A percentile compares a stretch with the other conserved stretches of the same genome.
Conservation (phyloP, 1,140 invertebrate genomes). For the Agraylea sexmaculata region DNA sequence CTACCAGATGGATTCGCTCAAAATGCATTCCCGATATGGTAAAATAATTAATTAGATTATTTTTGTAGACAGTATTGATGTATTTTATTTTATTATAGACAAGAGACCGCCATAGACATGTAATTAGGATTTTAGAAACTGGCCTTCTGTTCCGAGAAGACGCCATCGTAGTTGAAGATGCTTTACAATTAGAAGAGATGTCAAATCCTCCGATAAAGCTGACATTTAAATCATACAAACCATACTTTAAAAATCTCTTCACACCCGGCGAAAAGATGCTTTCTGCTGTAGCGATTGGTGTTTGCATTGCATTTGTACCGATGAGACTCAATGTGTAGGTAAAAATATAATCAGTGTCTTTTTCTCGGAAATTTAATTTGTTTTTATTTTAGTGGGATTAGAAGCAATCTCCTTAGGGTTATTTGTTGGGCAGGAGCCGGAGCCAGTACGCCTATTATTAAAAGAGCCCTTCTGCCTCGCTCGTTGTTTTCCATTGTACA, state of each 20-base stretch:
- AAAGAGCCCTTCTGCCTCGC: background rate
- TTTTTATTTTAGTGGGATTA: conserved; percentile 6
- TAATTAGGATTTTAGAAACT: conserved; percentile 12
- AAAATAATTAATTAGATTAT: conserved; percentile 1
- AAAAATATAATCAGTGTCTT: background rate
- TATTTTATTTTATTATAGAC: conserved; percentile 4
- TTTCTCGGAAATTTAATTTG: background rate
- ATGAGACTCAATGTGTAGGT: conserved; percentile 9
- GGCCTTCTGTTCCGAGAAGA: conserved; percentile 18
- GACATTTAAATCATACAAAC: no score
- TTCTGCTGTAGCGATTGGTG: conserved; percentile 9
- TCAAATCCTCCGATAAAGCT: background rate
- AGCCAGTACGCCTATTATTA: conserved; percentile 5
- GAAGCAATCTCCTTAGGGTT: conserved; percentile 1
- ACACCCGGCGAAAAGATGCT: conserved; percentile 6
- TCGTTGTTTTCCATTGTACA: conserved; percentile 4
- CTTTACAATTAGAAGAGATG: conserved; percentile 5
- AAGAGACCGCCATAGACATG: background rate
- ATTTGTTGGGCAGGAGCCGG: conserved; percentile 8
- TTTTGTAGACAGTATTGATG: background rate
- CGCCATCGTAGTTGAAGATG: conserved; percentile 11
- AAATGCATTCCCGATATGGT: conserved; percentile 10
- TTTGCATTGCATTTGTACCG: conserved; percentile 7
- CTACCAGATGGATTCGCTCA: conserved; percentile 7
- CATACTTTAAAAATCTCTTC: no score